phyloP scores from a whole-genome alignment of 2,113 vertebrate genomes.

The Electrona antarctica region DNA sequence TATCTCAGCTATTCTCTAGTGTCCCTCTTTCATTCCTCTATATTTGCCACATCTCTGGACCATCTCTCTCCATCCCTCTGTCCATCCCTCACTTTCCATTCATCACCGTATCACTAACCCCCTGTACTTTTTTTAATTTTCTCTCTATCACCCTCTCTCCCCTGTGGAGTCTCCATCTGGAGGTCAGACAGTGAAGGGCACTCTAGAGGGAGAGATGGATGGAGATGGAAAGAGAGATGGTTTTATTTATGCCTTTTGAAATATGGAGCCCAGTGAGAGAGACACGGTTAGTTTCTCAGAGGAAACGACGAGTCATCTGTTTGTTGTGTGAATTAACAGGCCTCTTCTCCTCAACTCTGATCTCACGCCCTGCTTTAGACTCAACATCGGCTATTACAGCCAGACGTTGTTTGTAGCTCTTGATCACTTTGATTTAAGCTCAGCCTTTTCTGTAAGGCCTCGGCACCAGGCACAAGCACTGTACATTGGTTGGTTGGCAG shows the following conservation, averaged over 20 bases:
- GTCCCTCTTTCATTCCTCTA: slow-evolving; percentile 38
- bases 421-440: too few relatives aligned
- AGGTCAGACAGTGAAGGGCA: slow-evolving; percentile 81
- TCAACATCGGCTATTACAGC: too few relatives aligned
- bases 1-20: slow-evolving; percentile 40
- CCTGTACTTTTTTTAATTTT: slow-evolving; percentile 79
- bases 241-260: neutral
- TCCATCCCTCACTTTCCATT: slow-evolving; percentile 51
- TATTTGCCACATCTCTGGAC: slow-evolving; percentile 50
- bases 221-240: slow-evolving; percentile 21
- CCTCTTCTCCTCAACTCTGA: neutral
- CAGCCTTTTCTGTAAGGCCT: too few relatives aligned
- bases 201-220: slow-evolving; percentile 36
- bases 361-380: too few relatives aligned
- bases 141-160: slow-evolving; percentile 70
- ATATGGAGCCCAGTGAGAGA: neutral
- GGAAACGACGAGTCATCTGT: neutral
- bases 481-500: too few relatives aligned
- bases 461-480: too few relatives aligned
- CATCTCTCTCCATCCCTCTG: slow-evolving; percentile 45
- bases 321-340: neutral
- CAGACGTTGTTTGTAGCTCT: too few relatives aligned
- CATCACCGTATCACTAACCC: slow-evolving; percentile 58
- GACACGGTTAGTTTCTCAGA: neutral
- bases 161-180: slow-evolving; percentile 81